Base-by-base conservation (phyloP, 1,140 invertebrate species). In the Propsilocerus akamusi region DNA sequence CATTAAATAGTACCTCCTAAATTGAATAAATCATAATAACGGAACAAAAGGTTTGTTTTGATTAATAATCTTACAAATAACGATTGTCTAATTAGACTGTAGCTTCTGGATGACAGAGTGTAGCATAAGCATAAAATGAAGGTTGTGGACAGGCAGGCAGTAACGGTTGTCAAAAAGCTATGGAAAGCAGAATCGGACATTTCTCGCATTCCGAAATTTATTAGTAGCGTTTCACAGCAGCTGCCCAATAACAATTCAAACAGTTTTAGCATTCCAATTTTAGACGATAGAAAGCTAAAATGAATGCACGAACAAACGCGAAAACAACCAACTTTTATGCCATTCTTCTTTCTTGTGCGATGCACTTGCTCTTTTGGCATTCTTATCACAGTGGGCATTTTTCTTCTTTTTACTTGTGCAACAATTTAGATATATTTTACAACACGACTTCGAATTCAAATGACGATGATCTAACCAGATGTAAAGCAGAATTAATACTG, bases 1-100 rank as follows among this genome's bases (percentile, higher is more conserved):
- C 63, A 62, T 88, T 88, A 61, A 87, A 88, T 53, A 84, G 65
- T 11, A 76, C 73, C 67, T 89, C 86, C 85, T 87, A 46, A n/a
- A 25, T 52, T 6, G 20, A 34, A 26, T 26, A 8, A 25, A 5
- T 26, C 8, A 47, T 10, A 51, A 25, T 12, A 26, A 37, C 48
- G 12, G 11, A 25, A 30, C 26, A 34, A 34, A 5, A 25, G 24
- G 11, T 48, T 4, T 20, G 3, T 41, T 12, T 37, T 37, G 24
- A 28, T 17, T 25, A 20, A 25, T 28, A 56, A 57, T 70, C 83
- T 77, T 73, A 88, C 85, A 60, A 88, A 87, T 25, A 86, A 65
- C 0, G 84, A 86, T 48, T 83, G 78, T 50, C 80, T 67, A 47
- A 88, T 77, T 1, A 85, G 65, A 30, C 71, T 70, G 54, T 78